phyloP scores from a whole-genome alignment of 2,888 invertebrate genomes.

The Baccha elongata region DNA sequence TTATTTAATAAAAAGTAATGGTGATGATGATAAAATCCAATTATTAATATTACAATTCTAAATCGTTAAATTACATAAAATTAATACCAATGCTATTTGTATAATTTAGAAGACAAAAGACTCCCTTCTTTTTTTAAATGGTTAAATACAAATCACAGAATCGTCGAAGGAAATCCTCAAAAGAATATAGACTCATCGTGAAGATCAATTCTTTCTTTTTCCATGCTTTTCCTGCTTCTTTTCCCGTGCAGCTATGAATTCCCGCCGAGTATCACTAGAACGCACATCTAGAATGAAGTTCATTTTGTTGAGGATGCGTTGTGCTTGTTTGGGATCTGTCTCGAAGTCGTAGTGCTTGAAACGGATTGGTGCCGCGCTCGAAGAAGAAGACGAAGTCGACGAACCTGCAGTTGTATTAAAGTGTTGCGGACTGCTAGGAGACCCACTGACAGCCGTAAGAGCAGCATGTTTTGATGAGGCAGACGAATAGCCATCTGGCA shows the following conservation, averaged over 20 bases:
- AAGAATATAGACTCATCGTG: conserved; percentile 33
- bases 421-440: conserved; percentile 79
- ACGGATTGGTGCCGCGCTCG: conserved; percentile 81
- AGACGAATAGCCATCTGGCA: conserved; percentile 73
- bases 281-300: conserved; percentile 93
- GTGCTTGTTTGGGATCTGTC: conserved; percentile 88
- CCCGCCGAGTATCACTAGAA: conserved; percentile 90
- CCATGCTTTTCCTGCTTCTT: conserved; percentile 79
- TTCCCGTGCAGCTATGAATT: conserved; percentile 90
- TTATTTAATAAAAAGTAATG: background rate
- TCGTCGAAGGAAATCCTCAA: conserved; percentile 67
- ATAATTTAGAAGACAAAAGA: conserved; percentile 39
- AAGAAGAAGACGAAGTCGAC: conserved; percentile 53
- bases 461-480: conserved; percentile 62
- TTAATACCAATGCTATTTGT: conserved; percentile 40
- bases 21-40: conserved; percentile 21
- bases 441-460: conserved; percentile 57
- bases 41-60: conserved; percentile 26
- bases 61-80: conserved; percentile 51
- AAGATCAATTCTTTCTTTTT: conserved; percentile 76
- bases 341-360: conserved; percentile 96
- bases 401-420: conserved; percentile 76
- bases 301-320: conserved; percentile 93
- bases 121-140: conserved; percentile 53
- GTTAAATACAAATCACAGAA: conserved; percentile 73